Conservation (phyloP, 2,888 invertebrate genomes). For the Ceriagrion tenellum region DNA sequence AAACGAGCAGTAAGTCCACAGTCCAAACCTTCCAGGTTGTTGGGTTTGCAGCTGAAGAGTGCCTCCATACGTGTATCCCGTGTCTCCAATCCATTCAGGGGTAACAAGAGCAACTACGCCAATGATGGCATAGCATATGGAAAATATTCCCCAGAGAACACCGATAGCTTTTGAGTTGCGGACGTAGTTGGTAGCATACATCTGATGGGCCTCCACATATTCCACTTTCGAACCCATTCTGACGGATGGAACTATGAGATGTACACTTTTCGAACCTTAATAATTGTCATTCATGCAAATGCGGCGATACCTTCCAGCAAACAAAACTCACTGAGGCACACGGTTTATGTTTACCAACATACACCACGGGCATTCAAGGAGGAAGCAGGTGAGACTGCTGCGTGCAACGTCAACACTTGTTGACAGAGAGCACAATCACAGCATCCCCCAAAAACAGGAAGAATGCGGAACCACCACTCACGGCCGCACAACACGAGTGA, state of each 20-base stretch:
- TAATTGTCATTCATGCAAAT: slow-evolving; percentile 31
- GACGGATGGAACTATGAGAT: neutral
- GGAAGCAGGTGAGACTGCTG: neutral
- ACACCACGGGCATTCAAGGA: neutral
- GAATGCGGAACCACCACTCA: slow-evolving; percentile 33
- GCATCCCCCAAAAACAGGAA: slow-evolving; percentile 25
- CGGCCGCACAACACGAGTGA: slow-evolving; percentile 21
- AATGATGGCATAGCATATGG: slow-evolving; percentile 97
- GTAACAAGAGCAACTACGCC: slow-evolving; percentile 97
- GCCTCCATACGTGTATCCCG: slow-evolving; percentile 70
- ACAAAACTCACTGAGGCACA: neutral
- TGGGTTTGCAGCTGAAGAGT: slow-evolving; percentile 84
- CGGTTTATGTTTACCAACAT: neutral
- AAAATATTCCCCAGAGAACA: slow-evolving; percentile 98
- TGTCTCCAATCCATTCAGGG: slow-evolving; percentile 94
- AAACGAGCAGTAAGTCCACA: slow-evolving; percentile 90
- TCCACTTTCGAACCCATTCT: slow-evolving; percentile 94
- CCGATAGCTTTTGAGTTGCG: slow-evolving; percentile 97
- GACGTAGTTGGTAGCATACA: slow-evolving; percentile 94
- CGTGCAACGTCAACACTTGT: slow-evolving; percentile 62
- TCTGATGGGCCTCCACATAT: slow-evolving; percentile 93
- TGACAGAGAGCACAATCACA: slow-evolving; percentile 47
- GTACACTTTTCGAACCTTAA: neutral
- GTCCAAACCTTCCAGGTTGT: slow-evolving; percentile 93
- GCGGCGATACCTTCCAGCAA: neutral